These are phyloP conservation scores for Columba livia DNA, from an alignment of 2,113 vertebrate species.

Conservation along the genomic window DNA sequence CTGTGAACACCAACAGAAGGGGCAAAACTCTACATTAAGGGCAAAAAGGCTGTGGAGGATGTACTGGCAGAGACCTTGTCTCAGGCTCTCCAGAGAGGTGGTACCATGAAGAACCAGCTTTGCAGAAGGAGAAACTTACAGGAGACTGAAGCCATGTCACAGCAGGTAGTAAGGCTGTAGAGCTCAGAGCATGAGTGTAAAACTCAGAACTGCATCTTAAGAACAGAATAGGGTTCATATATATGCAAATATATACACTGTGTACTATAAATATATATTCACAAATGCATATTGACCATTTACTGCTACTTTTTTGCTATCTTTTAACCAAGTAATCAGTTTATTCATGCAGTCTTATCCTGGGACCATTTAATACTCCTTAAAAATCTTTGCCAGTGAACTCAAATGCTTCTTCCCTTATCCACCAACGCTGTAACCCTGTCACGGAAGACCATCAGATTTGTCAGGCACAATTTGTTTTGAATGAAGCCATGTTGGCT, in stretches of 20 bases:
- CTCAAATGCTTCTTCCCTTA: background rate
- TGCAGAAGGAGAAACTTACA: background rate
- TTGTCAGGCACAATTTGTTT: background rate
- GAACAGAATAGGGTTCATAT: background rate
- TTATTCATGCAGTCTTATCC: background rate
- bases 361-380: background rate
- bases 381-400: background rate
- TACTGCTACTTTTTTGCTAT: background rate
- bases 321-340: background rate
- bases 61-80: background rate
- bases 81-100: background rate
- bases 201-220: background rate
- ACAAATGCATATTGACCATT: background rate
- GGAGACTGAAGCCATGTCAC: background rate
- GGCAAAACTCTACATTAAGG: background rate
- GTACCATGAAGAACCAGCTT: background rate
- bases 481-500: too few relatives aligned
- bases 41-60: background rate
- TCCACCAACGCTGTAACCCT: too few relatives aligned
- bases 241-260: too few relatives aligned
- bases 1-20: background rate
- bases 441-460: too few relatives aligned
- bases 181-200: accelerated
- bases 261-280: background rate
- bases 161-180: background rate